Base-by-base conservation (phyloP, 2,797 vertebrate species). In the Leuciscus waleckii region DNA sequence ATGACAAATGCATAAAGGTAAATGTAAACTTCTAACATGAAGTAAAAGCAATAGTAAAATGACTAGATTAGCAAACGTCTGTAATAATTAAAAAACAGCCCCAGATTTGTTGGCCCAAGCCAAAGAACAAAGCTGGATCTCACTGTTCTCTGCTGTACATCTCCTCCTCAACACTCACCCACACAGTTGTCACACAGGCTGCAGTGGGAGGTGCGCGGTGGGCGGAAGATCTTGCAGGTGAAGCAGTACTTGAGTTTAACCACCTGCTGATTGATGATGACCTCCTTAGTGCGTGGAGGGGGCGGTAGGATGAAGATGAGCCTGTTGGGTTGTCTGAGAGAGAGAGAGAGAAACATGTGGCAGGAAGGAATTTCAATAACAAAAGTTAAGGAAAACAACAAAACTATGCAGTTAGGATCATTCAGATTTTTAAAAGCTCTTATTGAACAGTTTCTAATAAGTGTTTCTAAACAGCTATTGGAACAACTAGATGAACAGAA, bases 231-330 rank as follows among this genome's bases (percentile, higher is more conserved):
- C 91, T 97, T 98, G 95, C 98, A 99, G 86, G 98, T 98, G 93
- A 98, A 98, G 94, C 98, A 99, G 92, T 98, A 99, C 91, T 99
- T 99, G 73, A 99, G 94, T 81, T 98, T 99, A 86, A 99, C 97
- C 92, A 96, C 92, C 86, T 98, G 96, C 92, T 97, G 96, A 78
- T 99, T 98, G 90, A 99, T 97, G 86, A 97, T 87, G 89, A 99
- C 95, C 51, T 99, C 98, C 92, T 96, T 96, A 1, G 97, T 98
- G 88, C 97, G 96, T 0, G 98, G 97, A 0, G 98, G 97, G 96
- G 97, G 1, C 97, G 96, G 70, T 97, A 97, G 0, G 95, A 96
- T 17, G 96, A 93, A 87, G 90, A 94, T 8, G 96, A 93, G 86
- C 89, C 92, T 8, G 96, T 96, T 29, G 96, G 94, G 91, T 93